These are phyloP conservation scores for Ammospiza maritima DNA, from an alignment of 2,797 vertebrate species.

Conservation along the genomic window DNA sequence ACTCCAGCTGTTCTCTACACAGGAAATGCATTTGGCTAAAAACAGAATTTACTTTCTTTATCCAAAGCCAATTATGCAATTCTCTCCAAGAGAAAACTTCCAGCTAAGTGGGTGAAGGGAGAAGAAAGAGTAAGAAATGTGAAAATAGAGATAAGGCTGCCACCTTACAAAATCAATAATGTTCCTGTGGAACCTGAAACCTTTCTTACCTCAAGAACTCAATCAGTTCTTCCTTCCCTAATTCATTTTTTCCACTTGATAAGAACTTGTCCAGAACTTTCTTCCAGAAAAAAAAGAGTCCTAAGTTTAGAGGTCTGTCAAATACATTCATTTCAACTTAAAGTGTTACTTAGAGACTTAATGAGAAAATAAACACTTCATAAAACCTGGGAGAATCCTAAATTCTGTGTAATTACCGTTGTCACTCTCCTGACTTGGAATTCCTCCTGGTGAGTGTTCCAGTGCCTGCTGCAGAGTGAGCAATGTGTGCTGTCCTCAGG, in stretches of 20 bases:
- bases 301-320: background rate
- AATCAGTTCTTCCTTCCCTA: background rate
- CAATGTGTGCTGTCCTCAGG: background rate
- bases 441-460: background rate
- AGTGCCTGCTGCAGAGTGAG: background rate
- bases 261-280: background rate
- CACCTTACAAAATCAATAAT: background rate
- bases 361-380: background rate
- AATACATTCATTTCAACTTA: background rate
- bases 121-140: background rate
- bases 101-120: background rate
- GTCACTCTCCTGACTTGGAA: background rate
- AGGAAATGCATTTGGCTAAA: conserved; percentile 5
- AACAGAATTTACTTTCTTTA: background rate
- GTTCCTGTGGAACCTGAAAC: background rate
- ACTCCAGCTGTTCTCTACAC: background rate
- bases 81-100: background rate
- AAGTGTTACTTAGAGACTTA: background rate
- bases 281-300: background rate
- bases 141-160: background rate
- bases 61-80: background rate
- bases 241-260: background rate
- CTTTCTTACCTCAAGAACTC: background rate
- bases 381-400: background rate
- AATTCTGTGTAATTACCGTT: background rate